These are phyloP conservation scores for Maniola hyperantus DNA, from an alignment of 2,888 invertebrate species.

Conservation along the genomic window DNA sequence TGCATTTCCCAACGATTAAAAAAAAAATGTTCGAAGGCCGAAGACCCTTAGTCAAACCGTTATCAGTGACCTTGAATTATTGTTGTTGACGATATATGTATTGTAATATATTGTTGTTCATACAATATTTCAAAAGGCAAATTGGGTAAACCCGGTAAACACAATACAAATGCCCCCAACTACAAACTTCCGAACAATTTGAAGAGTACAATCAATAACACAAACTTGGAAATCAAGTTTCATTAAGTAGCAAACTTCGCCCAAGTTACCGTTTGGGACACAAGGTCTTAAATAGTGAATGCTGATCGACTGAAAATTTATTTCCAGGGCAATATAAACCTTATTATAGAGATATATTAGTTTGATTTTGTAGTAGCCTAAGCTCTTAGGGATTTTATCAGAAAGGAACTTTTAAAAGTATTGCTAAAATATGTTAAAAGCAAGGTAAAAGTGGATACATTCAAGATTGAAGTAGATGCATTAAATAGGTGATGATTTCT, in stretches of 20 bases:
- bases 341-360: conserved; percentile 2
- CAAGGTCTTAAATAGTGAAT: conserved; percentile 18
- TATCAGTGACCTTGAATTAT: no score
- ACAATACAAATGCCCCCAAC: conserved; percentile 13
- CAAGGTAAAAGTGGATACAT: no score
- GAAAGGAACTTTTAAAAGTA: neutral
- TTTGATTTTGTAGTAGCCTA: neutral
- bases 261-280: conserved; percentile 16
- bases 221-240: conserved; percentile 29
- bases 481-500: no score
- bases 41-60: no score
- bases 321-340: conserved; percentile 16
- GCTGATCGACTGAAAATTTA: conserved; percentile 1
- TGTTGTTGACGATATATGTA: no score
- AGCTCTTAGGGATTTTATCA: neutral
- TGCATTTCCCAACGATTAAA: no score
- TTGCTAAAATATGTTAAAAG: neutral
- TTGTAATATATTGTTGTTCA: neutral
- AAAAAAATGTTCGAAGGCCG: no score
- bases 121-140: neutral
- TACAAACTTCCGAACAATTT: conserved; percentile 23
- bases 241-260: conserved; percentile 21
- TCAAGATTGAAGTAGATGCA: neutral
- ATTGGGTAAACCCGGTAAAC: neutral
- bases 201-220: conserved; percentile 27